phyloP scores from a whole-genome alignment of 1,140 invertebrate species.

The Dreissena rostriformis region DNA sequence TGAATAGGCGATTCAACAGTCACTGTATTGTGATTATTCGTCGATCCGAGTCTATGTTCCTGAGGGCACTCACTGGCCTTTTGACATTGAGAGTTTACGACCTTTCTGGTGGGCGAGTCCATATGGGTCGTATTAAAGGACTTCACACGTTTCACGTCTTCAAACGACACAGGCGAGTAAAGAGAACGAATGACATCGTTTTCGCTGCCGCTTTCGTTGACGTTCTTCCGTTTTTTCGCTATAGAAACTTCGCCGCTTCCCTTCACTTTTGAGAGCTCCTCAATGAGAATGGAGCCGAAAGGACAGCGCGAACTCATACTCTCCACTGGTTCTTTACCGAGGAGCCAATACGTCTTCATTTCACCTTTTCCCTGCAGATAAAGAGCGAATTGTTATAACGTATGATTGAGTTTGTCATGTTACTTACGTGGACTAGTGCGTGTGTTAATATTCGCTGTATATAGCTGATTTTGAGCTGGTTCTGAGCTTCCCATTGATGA shows the following conservation, averaged over 20 bases:
- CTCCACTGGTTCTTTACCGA: constrained; percentile 54
- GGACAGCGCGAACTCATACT: constrained; percentile 62
- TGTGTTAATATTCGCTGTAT: too few species aligned
- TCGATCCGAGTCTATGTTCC: too few species aligned
- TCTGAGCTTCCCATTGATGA: too few species aligned
- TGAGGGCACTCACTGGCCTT: too few species aligned
- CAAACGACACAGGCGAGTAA: constrained; percentile 75
- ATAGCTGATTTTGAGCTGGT: too few species aligned
- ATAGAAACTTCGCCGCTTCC: constrained; percentile 10
- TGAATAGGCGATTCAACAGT: too few species aligned
- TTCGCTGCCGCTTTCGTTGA: neutral
- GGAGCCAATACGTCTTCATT: constrained; percentile 76
- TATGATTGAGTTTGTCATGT: neutral
- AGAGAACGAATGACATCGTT: constrained; percentile 50
- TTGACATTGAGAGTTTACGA: too few species aligned
- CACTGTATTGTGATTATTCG: too few species aligned
- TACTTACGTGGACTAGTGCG: too few species aligned
- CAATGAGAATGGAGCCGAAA: constrained; percentile 64
- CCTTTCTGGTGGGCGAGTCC: neutral
- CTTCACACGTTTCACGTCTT: constrained; percentile 61
- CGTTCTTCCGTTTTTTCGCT: neutral
- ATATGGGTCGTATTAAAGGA: constrained; percentile 9
- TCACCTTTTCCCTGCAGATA: constrained; percentile 73
- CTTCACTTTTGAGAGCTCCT: constrained; percentile 58
- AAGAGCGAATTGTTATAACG: neutral